Evolutionary conservation across 1,140 invertebrate genomes (phyloP), one percentile per base, ranked within the genome.

Genomic region (Heliconius melpomene): DNA sequence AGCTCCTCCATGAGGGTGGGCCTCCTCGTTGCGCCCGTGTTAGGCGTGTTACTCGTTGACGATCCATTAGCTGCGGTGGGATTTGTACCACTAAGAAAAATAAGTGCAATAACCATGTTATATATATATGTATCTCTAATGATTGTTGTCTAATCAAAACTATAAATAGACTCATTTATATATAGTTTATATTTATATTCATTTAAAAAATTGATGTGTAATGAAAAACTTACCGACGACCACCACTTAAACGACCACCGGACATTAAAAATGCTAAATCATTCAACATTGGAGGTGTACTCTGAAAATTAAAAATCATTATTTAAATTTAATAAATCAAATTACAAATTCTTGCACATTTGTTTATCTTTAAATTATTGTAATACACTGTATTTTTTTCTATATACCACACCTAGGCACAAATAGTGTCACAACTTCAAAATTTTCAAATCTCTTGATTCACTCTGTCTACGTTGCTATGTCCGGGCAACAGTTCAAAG

Each of bases 181-280:
- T 36, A 36, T 7, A 36, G 32, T 36, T 32, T 32, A 32, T 32
- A 32, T 32, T 32, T 32, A 36, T 36, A 36, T 36, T 36, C 18
- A 52, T 3, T 60, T 9, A 23, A 60, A 16, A 26, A 60, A 60
- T n/a, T n/a, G 8, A 11, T 23, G 7, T 60, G 54, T 23, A 9
- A 23, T 23, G 54, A n/a, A 60, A 60, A 50, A 85, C 87, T 89
- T 80, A 94, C 92, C 89, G 83, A 32, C 32, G 32, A 32, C 32
- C 32, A 32, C 32, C 32, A 32, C 32, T 32, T 66, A 89, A 23
- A 50, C 90, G 81, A 29, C 89, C 89, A 32, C 90, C 92, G 2
- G 92, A 87, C 91, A 94, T 90, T 32, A 94, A 83, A 79, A 94
- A 90, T 50, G 91, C 91, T 74, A 94, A 78, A 82, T 94, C 92